Base-by-base conservation (phyloP, 2,797 vertebrate species). In the Acrocephalus scirpaceus region DNA sequence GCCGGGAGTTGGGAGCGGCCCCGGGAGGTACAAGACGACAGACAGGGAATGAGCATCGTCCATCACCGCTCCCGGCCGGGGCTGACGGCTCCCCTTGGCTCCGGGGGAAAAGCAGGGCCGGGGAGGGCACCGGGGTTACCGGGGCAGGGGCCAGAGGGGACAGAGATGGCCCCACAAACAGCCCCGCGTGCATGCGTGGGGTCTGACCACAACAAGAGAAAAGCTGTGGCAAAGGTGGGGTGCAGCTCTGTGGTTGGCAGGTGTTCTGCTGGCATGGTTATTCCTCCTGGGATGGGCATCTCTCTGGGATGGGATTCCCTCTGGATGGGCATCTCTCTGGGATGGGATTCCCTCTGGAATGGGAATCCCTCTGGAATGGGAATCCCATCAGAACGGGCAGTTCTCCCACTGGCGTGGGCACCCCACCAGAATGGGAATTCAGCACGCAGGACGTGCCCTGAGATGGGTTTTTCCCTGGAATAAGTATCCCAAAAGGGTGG, bases 31-130 rank as follows among this genome's bases (percentile, higher is more conserved):
- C 82, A 91, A 85, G 93, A 69, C 92, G 44, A 74, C 94, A 92
- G 94, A 88, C 92, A 92, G 87, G 71, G 93, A 91, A 95, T 92
- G 90, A 96, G 38, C 94, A 61, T 95, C 92, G 94, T 94, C 88
- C 94, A 92, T 94, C 92, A 95, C 94, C 2, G 36, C 67, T 87
- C 90, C 94, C 18, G 84, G 93, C 93, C 86, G 18, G 84, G 29
- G 80, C 91, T 94, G 95, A 95, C 86, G 86, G 94, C 94, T 90
- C 91, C 93, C 89, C 81, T 60, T 3, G 76, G 94, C 84, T 74
- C 76, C 1, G 42, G 36, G 92, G 95, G 79, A 82, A 84, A 84
- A 47, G 92, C 78, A 83, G 84, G 62, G 70, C 66, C 3, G 4
- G 61, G 80, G 60, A 92, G 92, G 94, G 91, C 88, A 92, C 48